Percentiles rank a stretch among this genome's conserved stretches.
phyloP scores from a whole-genome alignment of 2,888 invertebrate species.

The Epinotia nisella region DNA sequence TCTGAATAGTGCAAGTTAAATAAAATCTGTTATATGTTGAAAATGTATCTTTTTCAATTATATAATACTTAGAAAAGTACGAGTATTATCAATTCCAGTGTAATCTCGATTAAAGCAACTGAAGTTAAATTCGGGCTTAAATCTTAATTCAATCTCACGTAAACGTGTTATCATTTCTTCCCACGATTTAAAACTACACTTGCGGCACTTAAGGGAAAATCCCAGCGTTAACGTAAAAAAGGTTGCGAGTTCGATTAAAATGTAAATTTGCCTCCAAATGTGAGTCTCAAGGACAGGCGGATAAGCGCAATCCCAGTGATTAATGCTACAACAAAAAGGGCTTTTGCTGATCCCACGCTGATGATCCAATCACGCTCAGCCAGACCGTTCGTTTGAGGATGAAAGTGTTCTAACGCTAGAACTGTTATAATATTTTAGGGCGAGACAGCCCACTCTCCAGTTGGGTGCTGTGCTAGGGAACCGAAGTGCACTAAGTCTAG shows the following conservation, averaged over 20 bases:
- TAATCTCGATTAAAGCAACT: not conserved
- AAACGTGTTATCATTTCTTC: not conserved
- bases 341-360: conserved; percentile 48
- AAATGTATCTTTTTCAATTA: not conserved
- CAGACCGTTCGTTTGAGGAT: conserved; percentile 6
- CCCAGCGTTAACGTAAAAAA: not conserved
- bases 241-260: conserved; percentile 47
- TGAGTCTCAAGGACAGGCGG: conserved; percentile 38
- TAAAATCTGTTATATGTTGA: too few species aligned
- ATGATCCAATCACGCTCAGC: conserved; percentile 47
- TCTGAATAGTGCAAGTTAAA: too few species aligned
- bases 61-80: too few species aligned
- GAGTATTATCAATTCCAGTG: too few species aligned
- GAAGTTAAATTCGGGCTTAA: not conserved
- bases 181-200: not conserved
- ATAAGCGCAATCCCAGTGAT: conserved; percentile 48
- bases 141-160: not conserved
- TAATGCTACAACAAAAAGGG: conserved; percentile 49
- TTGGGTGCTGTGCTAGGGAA: not conserved
- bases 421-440: not conserved
- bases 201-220: conserved; percentile 13
- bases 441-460: not conserved
- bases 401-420: not conserved
- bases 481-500: too few species aligned
- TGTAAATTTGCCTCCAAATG: conserved; percentile 47